A percentile compares a stretch with the other conserved stretches of the same genome.
phyloP scores from a whole-genome alignment of 2,888 invertebrate species.

The Drepanosiphum platanoidis region DNA sequence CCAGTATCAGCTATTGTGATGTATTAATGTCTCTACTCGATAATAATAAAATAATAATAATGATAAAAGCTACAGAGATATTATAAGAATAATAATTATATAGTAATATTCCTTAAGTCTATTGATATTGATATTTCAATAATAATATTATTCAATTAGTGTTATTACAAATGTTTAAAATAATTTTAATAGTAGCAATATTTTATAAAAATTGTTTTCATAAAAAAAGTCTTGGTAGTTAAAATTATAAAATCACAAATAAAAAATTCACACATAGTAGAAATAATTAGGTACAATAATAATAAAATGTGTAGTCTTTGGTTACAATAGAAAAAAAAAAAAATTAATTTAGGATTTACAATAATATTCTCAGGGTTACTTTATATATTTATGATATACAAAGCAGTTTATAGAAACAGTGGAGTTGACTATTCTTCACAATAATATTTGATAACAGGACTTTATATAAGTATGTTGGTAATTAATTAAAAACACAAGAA shows the following conservation, averaged over 20 bases:
- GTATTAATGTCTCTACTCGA: not conserved
- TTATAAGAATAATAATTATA: slow-evolving; percentile 42
- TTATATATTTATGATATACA: slow-evolving; percentile 2
- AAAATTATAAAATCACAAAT: slow-evolving; percentile 50
- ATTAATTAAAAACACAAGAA: not conserved
- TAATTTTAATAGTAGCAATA: slow-evolving; percentile 27
- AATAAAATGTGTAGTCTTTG: slow-evolving; percentile 56
- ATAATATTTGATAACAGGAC: not conserved
- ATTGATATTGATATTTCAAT: slow-evolving; percentile 35
- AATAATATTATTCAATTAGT: slow-evolving; percentile 14
- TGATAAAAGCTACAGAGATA: slow-evolving; percentile 29
- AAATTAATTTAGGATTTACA: slow-evolving; percentile 33
- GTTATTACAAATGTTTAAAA: slow-evolving; percentile 31
- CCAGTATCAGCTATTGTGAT: slow-evolving; percentile 18
- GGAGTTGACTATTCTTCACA: not conserved
- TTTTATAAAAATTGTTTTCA: slow-evolving; percentile 51
- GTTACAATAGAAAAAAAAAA: slow-evolving; percentile 42
- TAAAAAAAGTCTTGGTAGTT: slow-evolving; percentile 54
- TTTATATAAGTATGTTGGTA: not conserved
- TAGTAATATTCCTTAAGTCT: slow-evolving; percentile 28
- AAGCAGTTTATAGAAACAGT: not conserved
- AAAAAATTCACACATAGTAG: slow-evolving; percentile 49
- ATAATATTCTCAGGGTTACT: not conserved
- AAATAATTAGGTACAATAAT: slow-evolving; percentile 40
- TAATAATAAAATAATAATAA: slow-evolving; percentile 23